Conservation (phyloP, 2,888 invertebrate genomes). For the Trichopria drosophilae region DNA sequence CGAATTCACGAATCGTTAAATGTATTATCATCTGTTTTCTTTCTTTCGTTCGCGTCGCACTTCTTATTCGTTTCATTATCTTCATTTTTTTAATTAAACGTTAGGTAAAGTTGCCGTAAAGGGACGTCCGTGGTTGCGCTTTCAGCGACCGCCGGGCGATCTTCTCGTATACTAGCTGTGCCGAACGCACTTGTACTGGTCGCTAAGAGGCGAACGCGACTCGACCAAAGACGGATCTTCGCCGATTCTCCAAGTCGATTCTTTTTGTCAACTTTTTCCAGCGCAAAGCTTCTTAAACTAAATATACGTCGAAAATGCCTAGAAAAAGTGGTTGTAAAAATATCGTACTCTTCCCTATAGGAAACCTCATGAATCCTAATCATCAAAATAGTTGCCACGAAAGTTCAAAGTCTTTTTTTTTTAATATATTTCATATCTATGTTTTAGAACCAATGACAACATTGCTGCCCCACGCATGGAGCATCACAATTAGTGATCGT, state of each 20-base stretch:
- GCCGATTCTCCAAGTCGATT: not conserved
- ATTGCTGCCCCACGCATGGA: too few relatives aligned
- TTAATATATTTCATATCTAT: too few relatives aligned
- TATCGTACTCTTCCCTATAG: too few relatives aligned
- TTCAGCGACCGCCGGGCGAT: slow-evolving; percentile 47
- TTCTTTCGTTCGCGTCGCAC: slow-evolving; percentile 24
- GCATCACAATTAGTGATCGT: too few relatives aligned
- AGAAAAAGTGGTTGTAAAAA: too few relatives aligned
- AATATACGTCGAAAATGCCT: too few relatives aligned
- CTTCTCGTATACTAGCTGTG: slow-evolving; percentile 59
- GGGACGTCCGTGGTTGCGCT: slow-evolving; percentile 47
- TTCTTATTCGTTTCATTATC: slow-evolving; percentile 29
- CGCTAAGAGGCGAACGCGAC: slow-evolving; percentile 50
- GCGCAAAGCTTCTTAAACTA: slow-evolving; percentile 10
- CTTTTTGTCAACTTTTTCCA: not conserved
- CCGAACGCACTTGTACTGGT: slow-evolving; percentile 59
- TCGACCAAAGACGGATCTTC: slow-evolving; percentile 44
- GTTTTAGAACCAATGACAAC: too few relatives aligned
- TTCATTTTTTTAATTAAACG: slow-evolving; percentile 52
- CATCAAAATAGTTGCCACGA: too few relatives aligned
- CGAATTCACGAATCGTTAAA: slow-evolving; percentile 50
- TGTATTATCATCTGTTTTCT: slow-evolving; percentile 40
- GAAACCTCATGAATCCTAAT: too few relatives aligned
- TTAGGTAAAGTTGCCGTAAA: slow-evolving; percentile 53
- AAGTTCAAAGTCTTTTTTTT: too few relatives aligned